Evolutionary conservation across 2,888 invertebrate species (phyloP).

Genomic region (Cheiracanthium punctorium): DNA sequence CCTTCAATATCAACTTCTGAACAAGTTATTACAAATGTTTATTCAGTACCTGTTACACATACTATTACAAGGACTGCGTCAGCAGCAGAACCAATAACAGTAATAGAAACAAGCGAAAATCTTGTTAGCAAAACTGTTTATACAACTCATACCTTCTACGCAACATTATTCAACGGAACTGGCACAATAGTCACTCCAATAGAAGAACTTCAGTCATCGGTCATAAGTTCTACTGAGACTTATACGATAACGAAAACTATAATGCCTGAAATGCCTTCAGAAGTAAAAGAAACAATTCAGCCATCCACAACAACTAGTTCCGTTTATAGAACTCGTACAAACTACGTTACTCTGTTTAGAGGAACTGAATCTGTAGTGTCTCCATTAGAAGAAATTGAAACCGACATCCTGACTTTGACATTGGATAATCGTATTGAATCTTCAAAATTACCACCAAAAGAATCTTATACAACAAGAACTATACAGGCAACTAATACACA

Average conservation of each 20-base stretch:
- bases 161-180: slow-evolving; percentile 86
- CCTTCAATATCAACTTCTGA: slow-evolving; percentile 83
- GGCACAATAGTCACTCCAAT: slow-evolving; percentile 75
- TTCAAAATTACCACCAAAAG: slow-evolving; percentile 22
- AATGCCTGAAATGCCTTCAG: slow-evolving; percentile 73
- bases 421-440: slow-evolving; percentile 21
- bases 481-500: slow-evolving; percentile 87
- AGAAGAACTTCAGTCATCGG: slow-evolving; percentile 71
- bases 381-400: slow-evolving; percentile 72
- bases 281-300: slow-evolving; percentile 72
- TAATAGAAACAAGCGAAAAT: slow-evolving; percentile 71
- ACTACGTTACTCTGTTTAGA: slow-evolving; percentile 71
- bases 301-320: slow-evolving; percentile 80
- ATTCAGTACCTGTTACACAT: slow-evolving; percentile 80
- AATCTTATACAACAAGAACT: slow-evolving; percentile 79
- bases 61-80: slow-evolving; percentile 11
- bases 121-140: slow-evolving; percentile 81
- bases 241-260: slow-evolving; percentile 67
- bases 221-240: slow-evolving; percentile 70
- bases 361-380: slow-evolving; percentile 72
- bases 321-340: slow-evolving; percentile 81
- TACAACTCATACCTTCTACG: slow-evolving; percentile 87
- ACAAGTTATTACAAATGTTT: slow-evolving; percentile 83
- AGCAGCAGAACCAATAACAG: slow-evolving; percentile 74
- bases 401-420: slow-evolving; percentile 70